phyloP scores from a whole-genome alignment of 2,888 invertebrate genomes.

The Epicampocera succincta region DNA sequence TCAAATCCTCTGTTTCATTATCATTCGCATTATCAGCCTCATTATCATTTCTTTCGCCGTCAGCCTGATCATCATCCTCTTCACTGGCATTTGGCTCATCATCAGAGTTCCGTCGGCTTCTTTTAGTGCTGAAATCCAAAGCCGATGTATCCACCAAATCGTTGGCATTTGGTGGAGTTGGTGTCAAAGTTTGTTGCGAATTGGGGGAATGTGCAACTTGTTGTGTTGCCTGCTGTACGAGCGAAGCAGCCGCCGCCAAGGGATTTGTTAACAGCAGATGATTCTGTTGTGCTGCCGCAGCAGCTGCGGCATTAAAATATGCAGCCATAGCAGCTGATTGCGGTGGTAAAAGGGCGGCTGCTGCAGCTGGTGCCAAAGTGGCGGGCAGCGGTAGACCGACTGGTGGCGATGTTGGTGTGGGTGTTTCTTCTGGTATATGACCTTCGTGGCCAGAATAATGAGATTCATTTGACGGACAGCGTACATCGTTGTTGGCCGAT shows the following conservation, averaged over 20 bases:
- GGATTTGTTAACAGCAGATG: slow-evolving; percentile 89
- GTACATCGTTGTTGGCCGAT: slow-evolving; percentile 83
- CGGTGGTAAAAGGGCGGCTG: slow-evolving; percentile 87
- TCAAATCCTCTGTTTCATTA: slow-evolving; percentile 70
- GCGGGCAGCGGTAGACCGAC: slow-evolving; percentile 86
- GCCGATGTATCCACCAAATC: slow-evolving; percentile 84
- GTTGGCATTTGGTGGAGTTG: slow-evolving; percentile 78
- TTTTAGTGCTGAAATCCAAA: slow-evolving; percentile 91
- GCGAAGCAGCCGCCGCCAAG: slow-evolving; percentile 86
- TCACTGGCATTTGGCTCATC: slow-evolving; percentile 78
- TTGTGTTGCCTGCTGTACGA: slow-evolving; percentile 80
- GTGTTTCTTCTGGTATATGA: slow-evolving; percentile 82
- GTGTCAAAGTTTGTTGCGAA: slow-evolving; percentile 82
- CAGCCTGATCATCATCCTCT: slow-evolving; percentile 61
- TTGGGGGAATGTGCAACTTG: slow-evolving; percentile 76
- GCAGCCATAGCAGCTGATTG: slow-evolving; percentile 92
- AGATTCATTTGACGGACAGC: slow-evolving; percentile 91
- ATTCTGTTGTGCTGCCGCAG: slow-evolving; percentile 88
- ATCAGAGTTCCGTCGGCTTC: slow-evolving; percentile 83
- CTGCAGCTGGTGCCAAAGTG: slow-evolving; percentile 86
- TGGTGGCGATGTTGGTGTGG: slow-evolving; percentile 85
- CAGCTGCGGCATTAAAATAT: slow-evolving; percentile 87
- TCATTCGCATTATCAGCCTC: slow-evolving; percentile 68
- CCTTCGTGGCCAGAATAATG: slow-evolving; percentile 84
- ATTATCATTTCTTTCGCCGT: slow-evolving; percentile 61